Conservation (phyloP, 2,888 invertebrate genomes). For the Ophonus ardosiacus region DNA sequence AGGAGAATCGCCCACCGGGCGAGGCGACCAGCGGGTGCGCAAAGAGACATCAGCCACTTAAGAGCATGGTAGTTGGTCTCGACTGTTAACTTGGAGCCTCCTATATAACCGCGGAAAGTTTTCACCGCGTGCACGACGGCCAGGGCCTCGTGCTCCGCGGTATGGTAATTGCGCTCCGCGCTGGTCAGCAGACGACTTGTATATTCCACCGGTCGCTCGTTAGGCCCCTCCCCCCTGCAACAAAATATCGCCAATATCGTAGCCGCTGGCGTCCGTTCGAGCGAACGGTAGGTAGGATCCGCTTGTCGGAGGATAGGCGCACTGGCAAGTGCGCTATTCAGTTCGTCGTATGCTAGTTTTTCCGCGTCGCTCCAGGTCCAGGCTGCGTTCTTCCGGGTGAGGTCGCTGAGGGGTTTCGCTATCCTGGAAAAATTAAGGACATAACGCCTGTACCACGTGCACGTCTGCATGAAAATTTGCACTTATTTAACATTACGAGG, state of each 20-base stretch:
- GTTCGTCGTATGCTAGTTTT: background rate
- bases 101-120: conserved; percentile 69
- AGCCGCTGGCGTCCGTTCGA: conserved; percentile 52
- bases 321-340: background rate
- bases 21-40: background rate
- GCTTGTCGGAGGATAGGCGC: background rate
- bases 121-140: conserved; percentile 69
- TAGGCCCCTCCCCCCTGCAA: conserved; percentile 49
- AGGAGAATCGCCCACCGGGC: conserved; percentile 23
- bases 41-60: conserved; percentile 8
- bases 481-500: conserved; percentile 14
- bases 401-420: background rate
- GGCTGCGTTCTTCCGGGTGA: background rate
- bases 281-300: background rate
- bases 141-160: conserved; percentile 70
- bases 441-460: conserved; percentile 16
- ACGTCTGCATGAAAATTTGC: conserved; percentile 3
- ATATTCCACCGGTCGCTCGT: conserved; percentile 54
- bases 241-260: conserved; percentile 55
- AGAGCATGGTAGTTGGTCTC: conserved; percentile 29
- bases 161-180: conserved; percentile 69
- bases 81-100: conserved; percentile 69
- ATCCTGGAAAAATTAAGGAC: background rate
- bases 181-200: conserved; percentile 52
- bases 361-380: background rate